phyloP scores from a whole-genome alignment of 2,113 vertebrate genomes.

The Ia io region DNA sequence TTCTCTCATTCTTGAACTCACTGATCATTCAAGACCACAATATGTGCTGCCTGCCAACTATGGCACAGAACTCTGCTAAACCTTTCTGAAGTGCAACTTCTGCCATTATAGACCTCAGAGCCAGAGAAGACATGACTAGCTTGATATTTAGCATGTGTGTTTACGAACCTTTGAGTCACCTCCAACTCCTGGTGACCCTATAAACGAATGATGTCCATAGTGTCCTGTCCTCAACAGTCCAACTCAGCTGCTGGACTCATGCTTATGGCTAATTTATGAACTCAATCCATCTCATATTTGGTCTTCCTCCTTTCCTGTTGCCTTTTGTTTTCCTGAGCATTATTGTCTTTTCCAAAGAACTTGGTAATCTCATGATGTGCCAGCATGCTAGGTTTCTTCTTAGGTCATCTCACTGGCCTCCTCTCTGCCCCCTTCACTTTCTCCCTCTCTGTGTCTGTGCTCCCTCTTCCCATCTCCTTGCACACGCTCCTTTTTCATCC shows the following conservation, averaged over 20 bases:
- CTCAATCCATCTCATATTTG: not conserved
- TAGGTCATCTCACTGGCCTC: not conserved
- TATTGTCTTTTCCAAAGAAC: not conserved
- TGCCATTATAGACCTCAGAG: not conserved
- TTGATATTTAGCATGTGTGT: too few relatives aligned
- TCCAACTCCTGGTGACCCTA: not conserved
- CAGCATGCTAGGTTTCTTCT: not conserved
- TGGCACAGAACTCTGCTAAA: not conserved
- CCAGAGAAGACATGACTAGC: not conserved
- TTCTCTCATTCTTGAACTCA: not conserved
- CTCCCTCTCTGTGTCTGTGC: too few relatives aligned
- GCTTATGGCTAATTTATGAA: not conserved
- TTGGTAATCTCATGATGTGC: too few relatives aligned
- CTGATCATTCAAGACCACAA: not conserved
- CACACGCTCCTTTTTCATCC: not conserved
- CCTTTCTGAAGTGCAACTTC: not conserved
- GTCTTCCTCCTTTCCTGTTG: not conserved
- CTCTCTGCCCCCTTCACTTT: not conserved
- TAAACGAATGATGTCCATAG: not conserved
- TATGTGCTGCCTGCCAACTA: not conserved
- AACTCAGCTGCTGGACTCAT: not conserved
- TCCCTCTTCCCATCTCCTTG: not conserved
- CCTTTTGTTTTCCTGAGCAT: not conserved
- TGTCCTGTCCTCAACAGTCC: not conserved
- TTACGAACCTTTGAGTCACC: too few relatives aligned